phyloP scores from a whole-genome alignment of 2,888 invertebrate genomes.

The Scaeva pyrastri region DNA sequence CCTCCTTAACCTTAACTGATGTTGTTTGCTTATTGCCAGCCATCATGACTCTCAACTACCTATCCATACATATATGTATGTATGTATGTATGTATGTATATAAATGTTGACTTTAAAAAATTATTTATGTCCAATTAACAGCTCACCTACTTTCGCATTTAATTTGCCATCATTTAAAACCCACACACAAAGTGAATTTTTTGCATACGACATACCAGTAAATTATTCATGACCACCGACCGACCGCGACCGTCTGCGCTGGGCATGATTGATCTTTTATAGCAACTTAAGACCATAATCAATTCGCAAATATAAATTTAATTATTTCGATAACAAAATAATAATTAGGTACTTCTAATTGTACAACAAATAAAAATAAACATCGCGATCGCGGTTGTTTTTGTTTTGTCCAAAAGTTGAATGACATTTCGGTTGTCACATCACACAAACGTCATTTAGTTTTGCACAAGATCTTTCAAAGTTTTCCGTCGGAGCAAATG shows the following conservation, averaged over 20 bases:
- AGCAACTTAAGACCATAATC: not conserved
- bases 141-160: constrained; percentile 35
- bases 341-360: constrained; percentile 7
- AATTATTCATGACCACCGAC: not conserved
- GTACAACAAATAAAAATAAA: not conserved
- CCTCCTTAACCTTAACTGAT: not conserved
- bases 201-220: too few relatives aligned
- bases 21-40: not conserved
- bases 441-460: not conserved
- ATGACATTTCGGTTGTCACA: constrained; percentile 21
- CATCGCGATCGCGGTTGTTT: not conserved
- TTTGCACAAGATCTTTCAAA: not conserved
- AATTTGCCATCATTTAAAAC: constrained; percentile 21
- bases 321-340: constrained; percentile 18
- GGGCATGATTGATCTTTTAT: constrained; percentile 14
- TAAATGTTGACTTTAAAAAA: constrained; percentile 36
- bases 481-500: constrained; percentile 4
- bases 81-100: too few relatives aligned
- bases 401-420: constrained; percentile 17
- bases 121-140: constrained; percentile 35
- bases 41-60: not conserved
- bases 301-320: constrained; percentile 8
- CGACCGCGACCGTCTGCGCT: not conserved
- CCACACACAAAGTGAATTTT: not conserved
- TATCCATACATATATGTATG: too few relatives aligned